Conservation (phyloP, 2,113 vertebrate genomes). For the Anarhynchus alexandrinus region DNA sequence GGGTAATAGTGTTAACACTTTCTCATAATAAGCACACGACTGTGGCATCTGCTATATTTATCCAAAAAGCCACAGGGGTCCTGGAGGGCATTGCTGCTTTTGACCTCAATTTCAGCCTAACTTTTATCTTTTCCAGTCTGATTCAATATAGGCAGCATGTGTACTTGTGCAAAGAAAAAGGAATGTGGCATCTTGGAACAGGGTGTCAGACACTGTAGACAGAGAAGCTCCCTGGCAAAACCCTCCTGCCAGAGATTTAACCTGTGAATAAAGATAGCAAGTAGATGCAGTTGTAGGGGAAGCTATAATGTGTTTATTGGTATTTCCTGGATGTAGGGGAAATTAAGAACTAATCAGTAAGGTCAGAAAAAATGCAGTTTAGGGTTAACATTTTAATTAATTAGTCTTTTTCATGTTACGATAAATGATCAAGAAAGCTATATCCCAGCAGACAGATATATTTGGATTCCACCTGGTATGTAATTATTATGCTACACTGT, state of each 20-base stretch:
- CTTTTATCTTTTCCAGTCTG: neutral
- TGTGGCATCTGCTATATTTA: neutral
- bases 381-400: neutral
- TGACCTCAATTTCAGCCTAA: neutral
- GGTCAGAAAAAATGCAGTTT: neutral
- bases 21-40: neutral
- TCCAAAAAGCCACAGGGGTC: neutral
- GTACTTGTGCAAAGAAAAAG: neutral
- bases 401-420: neutral
- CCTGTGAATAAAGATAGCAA: neutral
- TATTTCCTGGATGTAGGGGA: neutral
- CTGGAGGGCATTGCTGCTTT: neutral
- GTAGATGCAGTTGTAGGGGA: neutral
- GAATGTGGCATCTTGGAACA: neutral
- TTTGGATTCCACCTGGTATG: neutral
- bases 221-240: neutral
- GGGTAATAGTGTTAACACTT: neutral
- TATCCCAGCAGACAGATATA: neutral
- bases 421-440: neutral
- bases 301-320: neutral
- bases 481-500: neutral
- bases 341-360: neutral
- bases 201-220: neutral
- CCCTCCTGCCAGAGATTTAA: neutral
- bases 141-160: neutral